These are phyloP conservation scores for Parnassius smintheus DNA, from an alignment of 2,888 invertebrate genomes.

Conservation along the genomic window DNA sequence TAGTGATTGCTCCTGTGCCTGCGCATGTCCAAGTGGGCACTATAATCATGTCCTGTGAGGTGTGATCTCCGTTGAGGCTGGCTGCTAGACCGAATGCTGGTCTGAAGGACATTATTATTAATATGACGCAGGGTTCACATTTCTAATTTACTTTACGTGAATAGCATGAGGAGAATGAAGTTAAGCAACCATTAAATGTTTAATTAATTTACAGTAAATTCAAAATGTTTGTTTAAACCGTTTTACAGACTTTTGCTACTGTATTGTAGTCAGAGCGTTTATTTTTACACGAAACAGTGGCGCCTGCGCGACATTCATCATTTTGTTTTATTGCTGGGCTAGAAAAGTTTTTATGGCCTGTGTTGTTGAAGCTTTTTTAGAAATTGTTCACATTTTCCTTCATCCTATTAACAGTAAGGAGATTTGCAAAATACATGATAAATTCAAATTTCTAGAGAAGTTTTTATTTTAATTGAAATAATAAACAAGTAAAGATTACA, in stretches of 20 bases:
- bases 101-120: not conserved
- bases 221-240: constrained; percentile 12
- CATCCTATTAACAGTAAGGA: not conserved
- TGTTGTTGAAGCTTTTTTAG: not conserved
- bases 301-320: constrained; percentile 14
- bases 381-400: constrained; percentile 2
- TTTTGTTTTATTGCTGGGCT: constrained; percentile 16
- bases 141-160: constrained; percentile 7
- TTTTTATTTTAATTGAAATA: no score
- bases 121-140: not conserved
- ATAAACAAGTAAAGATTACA: no score
- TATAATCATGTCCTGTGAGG: no score
- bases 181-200: constrained; percentile 31
- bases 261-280: constrained; percentile 17
- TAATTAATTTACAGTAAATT: constrained; percentile 31
- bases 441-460: no score
- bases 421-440: no score
- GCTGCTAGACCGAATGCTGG: no score
- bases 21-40: no score
- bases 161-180: constrained; percentile 1
- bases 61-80: no score
- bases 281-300: constrained; percentile 20
- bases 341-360: constrained; percentile 12
- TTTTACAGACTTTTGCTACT: constrained; percentile 20
- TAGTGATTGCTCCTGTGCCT: no score